Percentiles rank a stretch among this genome's conserved stretches.
phyloP scores from a whole-genome alignment of 1,140 invertebrate genomes.

The Hyles euphorbiae region DNA sequence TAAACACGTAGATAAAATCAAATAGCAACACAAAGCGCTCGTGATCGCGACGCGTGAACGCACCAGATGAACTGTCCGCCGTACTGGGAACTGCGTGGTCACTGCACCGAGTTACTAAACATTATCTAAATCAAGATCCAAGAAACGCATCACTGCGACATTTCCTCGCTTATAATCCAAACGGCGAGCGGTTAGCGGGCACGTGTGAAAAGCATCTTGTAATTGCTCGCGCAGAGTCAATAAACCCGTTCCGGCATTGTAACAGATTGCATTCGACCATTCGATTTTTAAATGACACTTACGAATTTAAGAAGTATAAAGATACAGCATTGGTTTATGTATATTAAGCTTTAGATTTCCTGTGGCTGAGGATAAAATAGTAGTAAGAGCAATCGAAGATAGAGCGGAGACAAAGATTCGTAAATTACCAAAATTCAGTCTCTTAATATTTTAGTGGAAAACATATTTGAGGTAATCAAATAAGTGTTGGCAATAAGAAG shows the following conservation, averaged over 20 bases:
- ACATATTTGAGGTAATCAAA: too few species aligned
- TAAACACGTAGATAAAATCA: too few species aligned
- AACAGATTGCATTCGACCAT: too few species aligned
- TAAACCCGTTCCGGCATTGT: slow-evolving; percentile 8
- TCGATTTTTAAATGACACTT: neutral
- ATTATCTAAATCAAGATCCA: slow-evolving; percentile 29
- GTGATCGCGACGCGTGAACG: slow-evolving; percentile 34
- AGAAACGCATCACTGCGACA: slow-evolving; percentile 45
- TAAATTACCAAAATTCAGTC: too few species aligned
- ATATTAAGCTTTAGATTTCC: too few species aligned
- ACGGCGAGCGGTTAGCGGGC: slow-evolving; percentile 42
- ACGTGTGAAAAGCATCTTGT: slow-evolving; percentile 57
- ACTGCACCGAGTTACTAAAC: slow-evolving; percentile 6
- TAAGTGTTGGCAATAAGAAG: too few species aligned
- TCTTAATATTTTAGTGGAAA: too few species aligned
- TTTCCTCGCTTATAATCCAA: slow-evolving; percentile 39
- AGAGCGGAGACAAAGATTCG: too few species aligned
- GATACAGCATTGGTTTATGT: too few species aligned
- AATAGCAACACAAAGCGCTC: slow-evolving; percentile 4
- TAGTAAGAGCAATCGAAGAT: too few species aligned
- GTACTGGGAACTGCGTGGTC: slow-evolving; percentile 14
- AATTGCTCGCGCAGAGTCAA: slow-evolving; percentile 44
- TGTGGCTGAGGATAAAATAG: too few species aligned
- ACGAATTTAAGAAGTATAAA: too few species aligned
- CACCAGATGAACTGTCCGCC: slow-evolving; percentile 19